Evolutionary conservation across 2,113 vertebrate species (phyloP), one percentile per base, ranked within the genome.

Genomic region (Irena cyanogastra): DNA sequence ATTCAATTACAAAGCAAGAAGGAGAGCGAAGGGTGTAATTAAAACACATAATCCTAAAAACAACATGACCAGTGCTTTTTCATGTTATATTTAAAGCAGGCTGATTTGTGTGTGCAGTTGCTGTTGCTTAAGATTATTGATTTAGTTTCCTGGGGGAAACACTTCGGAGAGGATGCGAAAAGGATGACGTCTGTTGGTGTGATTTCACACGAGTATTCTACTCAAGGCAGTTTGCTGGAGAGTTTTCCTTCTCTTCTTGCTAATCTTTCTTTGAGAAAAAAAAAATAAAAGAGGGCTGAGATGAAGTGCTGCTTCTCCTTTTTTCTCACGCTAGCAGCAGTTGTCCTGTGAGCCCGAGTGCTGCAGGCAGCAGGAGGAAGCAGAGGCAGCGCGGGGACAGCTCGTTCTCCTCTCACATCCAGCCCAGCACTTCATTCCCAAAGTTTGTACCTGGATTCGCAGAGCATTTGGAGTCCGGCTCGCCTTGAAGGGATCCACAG

Each of bases 91-190:
- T 90, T 74, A 76, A 66, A 85, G 94, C 39, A 70, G 22, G 18
- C 30, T 86, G 75, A 82, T 90, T 86, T 96, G 47, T 88, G 64
- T 23, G 28, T 85, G 61, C 31, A 30, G 70, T 89, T 84, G 91
- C 74, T 94, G 2, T 91, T 95, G 75, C 88, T 88, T 78, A 77
- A 85, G 82, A 77, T 86, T 91, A 95, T 96, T 85, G 92, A 90
- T 94, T 94, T 91, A 39, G 35, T 96, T 94, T 96, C 90, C 90
- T 90, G 35, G 72, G 78, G 92, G 92, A 95, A 87, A 47, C 77
- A 59, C 63, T 91, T 82, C 47, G 6, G 85, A 85, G 87, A 77
- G 86, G 66, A 66, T 91, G 75, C 1, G 7, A 50, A 27, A 57
- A 89, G 84, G 66, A 41, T 82, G 91, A 84, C 11, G 56, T 75